phyloP scores from a whole-genome alignment of 2,797 vertebrate genomes.

The Tachyglossus aculeatus region DNA sequence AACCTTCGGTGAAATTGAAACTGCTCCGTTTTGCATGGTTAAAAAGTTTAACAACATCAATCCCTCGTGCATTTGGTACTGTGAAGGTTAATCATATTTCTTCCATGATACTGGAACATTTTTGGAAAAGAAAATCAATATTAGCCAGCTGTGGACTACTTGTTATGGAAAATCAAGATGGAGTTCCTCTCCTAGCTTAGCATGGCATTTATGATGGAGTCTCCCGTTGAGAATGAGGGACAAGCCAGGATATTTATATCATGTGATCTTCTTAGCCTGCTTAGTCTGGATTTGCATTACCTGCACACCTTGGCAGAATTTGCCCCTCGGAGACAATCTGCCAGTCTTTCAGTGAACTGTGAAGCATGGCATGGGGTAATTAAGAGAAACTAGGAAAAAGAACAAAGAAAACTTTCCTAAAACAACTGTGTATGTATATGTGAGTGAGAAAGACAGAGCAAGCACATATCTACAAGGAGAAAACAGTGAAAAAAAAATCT shows the following conservation, averaged over 20 bases:
- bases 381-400: constrained; percentile 6
- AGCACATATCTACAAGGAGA: neutral
- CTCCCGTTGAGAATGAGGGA: too few relatives aligned
- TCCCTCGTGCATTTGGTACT: neutral
- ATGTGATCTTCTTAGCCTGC: neutral
- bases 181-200: neutral
- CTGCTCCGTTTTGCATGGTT: neutral
- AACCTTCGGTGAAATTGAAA: neutral
- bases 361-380: neutral
- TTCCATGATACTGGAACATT: neutral
- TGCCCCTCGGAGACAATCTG: neutral
- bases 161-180: neutral
- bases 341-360: neutral
- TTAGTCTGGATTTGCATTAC: neutral
- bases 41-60: neutral
- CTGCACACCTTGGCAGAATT: neutral
- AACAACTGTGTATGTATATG: neutral
- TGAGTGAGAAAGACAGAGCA: neutral
- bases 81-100: neutral
- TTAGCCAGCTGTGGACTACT: neutral
- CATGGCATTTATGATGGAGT: neutral
- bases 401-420: neutral
- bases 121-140: neutral
- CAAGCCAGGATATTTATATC: neutral
- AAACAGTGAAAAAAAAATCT: neutral